Conservation (phyloP, 2,113 vertebrate species). For the Sander vitreus region DNA sequence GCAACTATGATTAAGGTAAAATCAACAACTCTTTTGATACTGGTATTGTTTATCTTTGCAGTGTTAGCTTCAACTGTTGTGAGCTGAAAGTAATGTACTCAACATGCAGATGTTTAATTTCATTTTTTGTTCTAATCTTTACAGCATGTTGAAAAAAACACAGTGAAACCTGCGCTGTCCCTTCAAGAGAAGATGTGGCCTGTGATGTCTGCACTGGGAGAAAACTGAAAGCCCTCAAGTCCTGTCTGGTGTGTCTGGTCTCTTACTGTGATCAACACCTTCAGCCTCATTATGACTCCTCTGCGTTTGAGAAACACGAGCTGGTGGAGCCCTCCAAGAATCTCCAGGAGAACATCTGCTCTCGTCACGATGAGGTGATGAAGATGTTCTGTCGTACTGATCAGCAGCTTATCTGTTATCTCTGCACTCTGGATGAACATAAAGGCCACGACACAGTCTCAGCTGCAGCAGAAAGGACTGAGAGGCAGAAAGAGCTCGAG, state of each 20-base stretch:
- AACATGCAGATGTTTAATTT: too few species aligned
- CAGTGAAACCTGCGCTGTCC: too few species aligned
- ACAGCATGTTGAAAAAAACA: too few species aligned
- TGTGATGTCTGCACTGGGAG: slow-evolving; percentile 39
- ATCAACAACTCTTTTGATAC: too few species aligned
- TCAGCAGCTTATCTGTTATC: slow-evolving; percentile 29
- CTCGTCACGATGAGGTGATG: slow-evolving; percentile 30
- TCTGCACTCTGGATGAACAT: slow-evolving; percentile 22
- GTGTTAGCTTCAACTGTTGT: too few species aligned
- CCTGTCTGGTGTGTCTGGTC: background rate
- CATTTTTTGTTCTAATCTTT: too few species aligned
- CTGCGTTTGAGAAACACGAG: background rate
- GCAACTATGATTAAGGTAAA: too few species aligned
- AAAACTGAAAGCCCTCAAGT: background rate
- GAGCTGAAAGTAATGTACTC: too few species aligned
- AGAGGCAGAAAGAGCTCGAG: slow-evolving; percentile 22
- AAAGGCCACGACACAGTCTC: slow-evolving; percentile 29
- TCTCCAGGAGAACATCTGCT: slow-evolving; percentile 38
- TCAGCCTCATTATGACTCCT: background rate
- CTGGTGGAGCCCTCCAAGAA: slow-evolving; percentile 8
- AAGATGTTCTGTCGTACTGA: slow-evolving; percentile 38
- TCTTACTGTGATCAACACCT: slow-evolving; percentile 7
- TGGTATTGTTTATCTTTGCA: too few species aligned
- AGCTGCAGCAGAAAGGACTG: slow-evolving; percentile 25
- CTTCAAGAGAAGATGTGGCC: slow-evolving; percentile 19